Conservation (phyloP, 2,797 vertebrate species). For the Selene dorsalis region DNA sequence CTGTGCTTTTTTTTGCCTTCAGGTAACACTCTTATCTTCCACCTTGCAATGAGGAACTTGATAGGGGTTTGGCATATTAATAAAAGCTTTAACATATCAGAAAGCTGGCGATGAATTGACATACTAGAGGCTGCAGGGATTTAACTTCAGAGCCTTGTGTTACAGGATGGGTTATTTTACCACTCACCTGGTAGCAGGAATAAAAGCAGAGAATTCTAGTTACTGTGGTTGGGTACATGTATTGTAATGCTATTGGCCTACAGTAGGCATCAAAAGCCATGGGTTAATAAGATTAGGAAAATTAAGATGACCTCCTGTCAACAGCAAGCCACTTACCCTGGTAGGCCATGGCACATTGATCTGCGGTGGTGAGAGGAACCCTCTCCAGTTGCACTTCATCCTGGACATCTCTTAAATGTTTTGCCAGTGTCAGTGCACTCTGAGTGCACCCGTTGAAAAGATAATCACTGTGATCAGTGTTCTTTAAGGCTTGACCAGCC, state of each 20-base stretch:
- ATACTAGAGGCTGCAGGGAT: slow-evolving; percentile 14
- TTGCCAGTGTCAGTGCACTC: slow-evolving; percentile 78
- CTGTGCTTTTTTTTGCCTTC: slow-evolving; percentile 16
- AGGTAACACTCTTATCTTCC: slow-evolving; percentile 32
- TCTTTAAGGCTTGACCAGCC: slow-evolving; percentile 83
- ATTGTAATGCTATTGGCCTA: slow-evolving; percentile 27
- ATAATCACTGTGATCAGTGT: slow-evolving; percentile 85
- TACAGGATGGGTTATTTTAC: slow-evolving; percentile 20
- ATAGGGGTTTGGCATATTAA: slow-evolving; percentile 36
- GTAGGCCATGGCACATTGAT: slow-evolving; percentile 74
- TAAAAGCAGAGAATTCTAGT: slow-evolving; percentile 35
- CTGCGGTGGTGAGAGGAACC: slow-evolving; percentile 57
- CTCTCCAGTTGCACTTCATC: slow-evolving; percentile 69
- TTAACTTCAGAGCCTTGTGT: slow-evolving; percentile 13
- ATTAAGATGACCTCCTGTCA: slow-evolving; percentile 69
- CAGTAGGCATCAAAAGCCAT: slow-evolving; percentile 31
- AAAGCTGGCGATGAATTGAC: slow-evolving; percentile 28
- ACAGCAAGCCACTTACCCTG: slow-evolving; percentile 61
- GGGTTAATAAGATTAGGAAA: slow-evolving; percentile 69
- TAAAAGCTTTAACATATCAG: slow-evolving; percentile 30
- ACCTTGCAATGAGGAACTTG: slow-evolving; percentile 21
- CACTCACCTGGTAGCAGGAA: slow-evolving; percentile 30
- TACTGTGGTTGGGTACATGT: slow-evolving; percentile 10
- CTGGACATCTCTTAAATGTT: slow-evolving; percentile 76
- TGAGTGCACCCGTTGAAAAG: slow-evolving; percentile 76